phyloP scores from a whole-genome alignment of 2,888 invertebrate genomes.

The Apotomis turbidana region DNA sequence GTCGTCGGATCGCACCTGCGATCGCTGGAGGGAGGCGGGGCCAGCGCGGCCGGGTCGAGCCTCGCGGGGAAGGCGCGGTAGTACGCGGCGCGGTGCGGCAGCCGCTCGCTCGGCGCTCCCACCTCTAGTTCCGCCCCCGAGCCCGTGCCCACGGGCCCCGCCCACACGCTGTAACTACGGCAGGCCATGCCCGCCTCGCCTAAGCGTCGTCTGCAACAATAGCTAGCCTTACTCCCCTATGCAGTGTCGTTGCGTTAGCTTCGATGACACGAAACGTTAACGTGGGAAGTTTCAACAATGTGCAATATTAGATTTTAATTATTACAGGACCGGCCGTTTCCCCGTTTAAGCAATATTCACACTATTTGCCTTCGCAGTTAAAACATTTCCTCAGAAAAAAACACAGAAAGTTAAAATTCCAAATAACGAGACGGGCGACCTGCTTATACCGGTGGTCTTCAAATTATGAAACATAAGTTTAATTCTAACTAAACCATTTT shows the following conservation, averaged over 20 bases:
- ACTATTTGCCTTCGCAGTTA: too few relatives aligned
- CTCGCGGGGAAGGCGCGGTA: constrained; percentile 94
- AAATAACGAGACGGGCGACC: too few relatives aligned
- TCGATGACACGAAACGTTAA: background rate
- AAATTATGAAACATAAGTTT: too few relatives aligned
- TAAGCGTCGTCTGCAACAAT: constrained; percentile 71
- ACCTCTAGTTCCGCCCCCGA: constrained; percentile 91
- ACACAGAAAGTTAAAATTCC: too few relatives aligned
- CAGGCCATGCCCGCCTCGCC: constrained; percentile 73
- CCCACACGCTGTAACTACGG: constrained; percentile 77
- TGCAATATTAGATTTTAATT: background rate
- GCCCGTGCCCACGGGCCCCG: constrained; percentile 84
- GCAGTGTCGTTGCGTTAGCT: background rate
- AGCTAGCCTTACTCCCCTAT: constrained; percentile 40
- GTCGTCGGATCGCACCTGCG: constrained; percentile 66
- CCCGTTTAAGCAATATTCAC: too few relatives aligned
- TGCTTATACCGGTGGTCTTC: too few relatives aligned
- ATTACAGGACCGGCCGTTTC: too few relatives aligned
- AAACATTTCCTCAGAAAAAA: too few relatives aligned
- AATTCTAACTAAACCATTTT: too few relatives aligned
- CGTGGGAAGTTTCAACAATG: background rate
- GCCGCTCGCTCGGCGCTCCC: constrained; percentile 90
- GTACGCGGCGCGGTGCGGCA: constrained; percentile 88
- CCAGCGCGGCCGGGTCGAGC: constrained; percentile 85
- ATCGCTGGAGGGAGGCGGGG: constrained; percentile 70